These are phyloP conservation scores for Apis mellifera DNA, from an alignment of 1,140 invertebrate genomes.

Conservation along the genomic window Amel_HAv3.1 CM009935.2:9618001-9618500, in stretches of 20 bases:
- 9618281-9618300: constrained; percentile 33
- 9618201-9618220: fast-evolving
- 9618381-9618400: constrained; percentile 15
- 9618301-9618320: constrained; percentile 33
- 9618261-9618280: neutral
- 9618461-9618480: neutral
- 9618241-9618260: neutral
- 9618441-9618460: constrained; percentile 37
- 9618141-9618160: no score
- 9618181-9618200: neutral
- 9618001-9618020: no score
- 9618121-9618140: no score
- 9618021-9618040: no score
- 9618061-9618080: no score
- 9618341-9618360: neutral
- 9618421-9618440: neutral
- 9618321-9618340: constrained; percentile 5
- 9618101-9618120: no score
- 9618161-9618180: no score
- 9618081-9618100: no score
- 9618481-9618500: constrained; percentile 16
- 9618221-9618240: neutral
- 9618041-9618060: no score
- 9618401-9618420: constrained; percentile 6
- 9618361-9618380: constrained; percentile 18